These are phyloP conservation scores for Apis laboriosa DNA, from an alignment of 1,140 invertebrate species.

Conservation along the genomic window DNA sequence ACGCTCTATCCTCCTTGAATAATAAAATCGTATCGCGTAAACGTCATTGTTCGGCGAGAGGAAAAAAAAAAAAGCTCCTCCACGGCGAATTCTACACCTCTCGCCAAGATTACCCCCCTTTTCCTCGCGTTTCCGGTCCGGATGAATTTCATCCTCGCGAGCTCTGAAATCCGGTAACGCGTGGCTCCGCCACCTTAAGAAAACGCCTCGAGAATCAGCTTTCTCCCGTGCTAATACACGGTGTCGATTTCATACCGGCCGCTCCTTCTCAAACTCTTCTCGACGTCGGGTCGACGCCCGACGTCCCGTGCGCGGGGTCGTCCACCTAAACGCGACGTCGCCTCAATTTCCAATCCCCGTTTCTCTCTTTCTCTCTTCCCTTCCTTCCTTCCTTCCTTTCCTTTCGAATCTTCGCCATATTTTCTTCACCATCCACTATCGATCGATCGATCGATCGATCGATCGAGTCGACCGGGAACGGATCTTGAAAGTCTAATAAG, in stretches of 20 bases:
- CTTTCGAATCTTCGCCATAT: no score
- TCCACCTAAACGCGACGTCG: slow-evolving; percentile 24
- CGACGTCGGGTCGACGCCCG: slow-evolving; percentile 54
- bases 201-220: slow-evolving; percentile 52
- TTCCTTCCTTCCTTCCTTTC: not conserved
- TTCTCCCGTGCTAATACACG: slow-evolving; percentile 47
- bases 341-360: not conserved
- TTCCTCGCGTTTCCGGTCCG: slow-evolving; percentile 34
- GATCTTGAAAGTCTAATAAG: not conserved
- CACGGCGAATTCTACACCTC: slow-evolving; percentile 4
- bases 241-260: slow-evolving; percentile 61
- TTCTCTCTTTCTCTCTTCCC: not conserved
- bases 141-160: slow-evolving; percentile 55
- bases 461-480: not conserved
- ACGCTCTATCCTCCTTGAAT: no score
- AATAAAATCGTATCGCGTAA: no score
- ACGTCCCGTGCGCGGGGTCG: slow-evolving; percentile 12
- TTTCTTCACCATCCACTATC: no score
- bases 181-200: slow-evolving; percentile 50
- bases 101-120: slow-evolving; percentile 29
- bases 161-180: slow-evolving; percentile 57
- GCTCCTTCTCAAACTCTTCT: slow-evolving; percentile 39
- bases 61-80: not conserved
- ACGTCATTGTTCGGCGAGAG: not conserved
- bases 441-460: not conserved